Evolutionary conservation across 2,888 invertebrate species (phyloP).

Genomic region (Microplitis deprimator): DNA sequence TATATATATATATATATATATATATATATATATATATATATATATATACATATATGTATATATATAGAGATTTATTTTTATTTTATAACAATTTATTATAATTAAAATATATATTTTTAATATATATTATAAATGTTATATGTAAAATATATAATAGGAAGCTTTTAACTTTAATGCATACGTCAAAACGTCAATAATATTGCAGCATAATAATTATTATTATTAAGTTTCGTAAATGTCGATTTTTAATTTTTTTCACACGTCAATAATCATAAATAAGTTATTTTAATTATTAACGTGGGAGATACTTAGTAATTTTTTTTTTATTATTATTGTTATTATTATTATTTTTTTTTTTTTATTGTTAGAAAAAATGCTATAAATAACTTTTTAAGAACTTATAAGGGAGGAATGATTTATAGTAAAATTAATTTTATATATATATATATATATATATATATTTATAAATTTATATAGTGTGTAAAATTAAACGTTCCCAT

Average conservation of each 20-base stretch:
- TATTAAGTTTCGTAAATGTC: neutral
- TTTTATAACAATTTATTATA: neutral
- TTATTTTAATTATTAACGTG: constrained; percentile 30
- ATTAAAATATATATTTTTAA: neutral
- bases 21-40: neutral
- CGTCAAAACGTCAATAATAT: too few relatives aligned
- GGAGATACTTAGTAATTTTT: neutral
- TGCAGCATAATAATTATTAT: neutral
- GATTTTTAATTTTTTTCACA: constrained; percentile 25
- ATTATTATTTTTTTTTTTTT: neutral
- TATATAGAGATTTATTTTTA: neutral
- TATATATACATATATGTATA: neutral
- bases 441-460: too few relatives aligned
- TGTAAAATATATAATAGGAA: too few relatives aligned
- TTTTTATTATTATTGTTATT: constrained; percentile 18
- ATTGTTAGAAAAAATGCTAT: too few relatives aligned
- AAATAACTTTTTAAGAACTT: too few relatives aligned
- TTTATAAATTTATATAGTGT: too few relatives aligned
- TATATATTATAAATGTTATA: too few relatives aligned
- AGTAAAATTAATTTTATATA: too few relatives aligned
- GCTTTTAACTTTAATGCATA: too few relatives aligned
- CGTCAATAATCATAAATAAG: constrained; percentile 44
- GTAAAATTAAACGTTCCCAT: constrained; percentile 3
- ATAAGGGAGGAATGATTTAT: too few relatives aligned
- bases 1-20: neutral